Conservation (phyloP, 2,113 vertebrate genomes). For the Casuarius casuarius region DNA sequence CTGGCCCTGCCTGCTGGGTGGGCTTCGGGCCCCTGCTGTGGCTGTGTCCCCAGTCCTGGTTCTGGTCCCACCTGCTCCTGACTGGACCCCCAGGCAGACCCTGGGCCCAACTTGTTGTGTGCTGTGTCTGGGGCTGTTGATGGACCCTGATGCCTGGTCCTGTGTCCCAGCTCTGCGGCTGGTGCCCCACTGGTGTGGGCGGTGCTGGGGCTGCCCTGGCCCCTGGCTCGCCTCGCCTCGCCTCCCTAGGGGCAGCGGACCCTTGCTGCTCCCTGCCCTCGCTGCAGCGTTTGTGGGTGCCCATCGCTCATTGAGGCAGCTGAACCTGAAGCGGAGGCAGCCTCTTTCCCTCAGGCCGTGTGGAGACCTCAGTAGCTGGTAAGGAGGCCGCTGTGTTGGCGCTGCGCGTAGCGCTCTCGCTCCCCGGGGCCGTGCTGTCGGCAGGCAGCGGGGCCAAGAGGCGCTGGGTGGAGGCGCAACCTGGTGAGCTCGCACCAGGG, state of each 20-base stretch:
- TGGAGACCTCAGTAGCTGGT: not conserved
- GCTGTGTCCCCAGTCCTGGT: too few species aligned
- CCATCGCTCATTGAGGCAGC: too few species aligned
- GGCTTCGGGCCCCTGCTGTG: rapidly evolving
- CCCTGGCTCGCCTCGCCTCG: too few species aligned
- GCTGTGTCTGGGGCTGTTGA: rapidly evolving
- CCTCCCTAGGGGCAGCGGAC: not conserved
- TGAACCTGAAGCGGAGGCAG: not conserved
- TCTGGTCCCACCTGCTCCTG: too few species aligned
- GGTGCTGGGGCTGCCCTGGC: not conserved
- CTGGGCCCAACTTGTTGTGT: rapidly evolving
- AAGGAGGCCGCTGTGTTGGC: not conserved
- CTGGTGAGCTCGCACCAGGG: rapidly evolving
- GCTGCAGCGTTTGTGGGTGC: too few species aligned
- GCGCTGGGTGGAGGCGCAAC: not conserved
- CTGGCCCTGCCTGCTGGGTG: too few species aligned
- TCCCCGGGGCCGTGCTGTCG: too few species aligned
- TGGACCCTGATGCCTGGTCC: not conserved
- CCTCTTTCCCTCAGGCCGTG: rapidly evolving
- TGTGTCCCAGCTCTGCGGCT: not conserved
- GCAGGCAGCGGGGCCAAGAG: not conserved
- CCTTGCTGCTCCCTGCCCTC: not conserved
- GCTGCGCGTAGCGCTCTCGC: rapidly evolving
- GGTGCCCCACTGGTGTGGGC: not conserved
- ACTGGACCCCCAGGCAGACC: not conserved